phyloP scores from a whole-genome alignment of 1,140 invertebrate genomes.

The Bicyclus anynana region DNA sequence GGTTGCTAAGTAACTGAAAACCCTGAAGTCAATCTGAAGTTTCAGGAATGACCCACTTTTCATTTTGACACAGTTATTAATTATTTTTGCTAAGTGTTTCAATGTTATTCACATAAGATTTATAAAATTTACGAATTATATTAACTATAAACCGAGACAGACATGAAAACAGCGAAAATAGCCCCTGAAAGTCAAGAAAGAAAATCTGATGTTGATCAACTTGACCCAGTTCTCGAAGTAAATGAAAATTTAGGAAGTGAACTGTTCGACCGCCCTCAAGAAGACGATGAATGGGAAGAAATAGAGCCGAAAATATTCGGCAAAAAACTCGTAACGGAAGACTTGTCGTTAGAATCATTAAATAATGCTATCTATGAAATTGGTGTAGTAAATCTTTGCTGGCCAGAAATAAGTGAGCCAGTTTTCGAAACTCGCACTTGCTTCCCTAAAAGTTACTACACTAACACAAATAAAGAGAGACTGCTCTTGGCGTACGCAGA shows the following conservation, averaged over 20 bases:
- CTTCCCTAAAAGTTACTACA: slow-evolving; percentile 85
- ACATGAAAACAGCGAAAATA: slow-evolving; percentile 34
- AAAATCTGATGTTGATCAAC: slow-evolving; percentile 39
- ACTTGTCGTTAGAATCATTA: slow-evolving; percentile 50
- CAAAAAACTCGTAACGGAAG: slow-evolving; percentile 44
- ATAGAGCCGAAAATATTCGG: slow-evolving; percentile 56
- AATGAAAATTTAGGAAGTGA: slow-evolving; percentile 54
- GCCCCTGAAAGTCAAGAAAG: slow-evolving; percentile 39
- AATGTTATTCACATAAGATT: background rate
- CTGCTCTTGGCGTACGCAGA: slow-evolving; percentile 86
- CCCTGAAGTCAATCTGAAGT: slow-evolving; percentile 37
- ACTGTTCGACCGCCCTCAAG: slow-evolving; percentile 45
- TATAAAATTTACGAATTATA: background rate
- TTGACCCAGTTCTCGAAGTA: slow-evolving; percentile 61
- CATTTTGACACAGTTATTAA: background rate
- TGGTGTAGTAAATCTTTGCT: slow-evolving; percentile 62
- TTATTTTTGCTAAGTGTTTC: background rate
- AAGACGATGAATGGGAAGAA: slow-evolving; percentile 53
- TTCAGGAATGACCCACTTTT: slow-evolving; percentile 28
- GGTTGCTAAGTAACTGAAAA: slow-evolving; percentile 41
- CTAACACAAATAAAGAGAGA: slow-evolving; percentile 87
- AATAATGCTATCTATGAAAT: slow-evolving; percentile 68
- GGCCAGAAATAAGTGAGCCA: slow-evolving; percentile 69
- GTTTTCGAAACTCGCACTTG: slow-evolving; percentile 75
- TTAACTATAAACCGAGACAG: background rate